phyloP scores from a whole-genome alignment of 2,888 invertebrate species.

The Perithous albicinctus region DNA sequence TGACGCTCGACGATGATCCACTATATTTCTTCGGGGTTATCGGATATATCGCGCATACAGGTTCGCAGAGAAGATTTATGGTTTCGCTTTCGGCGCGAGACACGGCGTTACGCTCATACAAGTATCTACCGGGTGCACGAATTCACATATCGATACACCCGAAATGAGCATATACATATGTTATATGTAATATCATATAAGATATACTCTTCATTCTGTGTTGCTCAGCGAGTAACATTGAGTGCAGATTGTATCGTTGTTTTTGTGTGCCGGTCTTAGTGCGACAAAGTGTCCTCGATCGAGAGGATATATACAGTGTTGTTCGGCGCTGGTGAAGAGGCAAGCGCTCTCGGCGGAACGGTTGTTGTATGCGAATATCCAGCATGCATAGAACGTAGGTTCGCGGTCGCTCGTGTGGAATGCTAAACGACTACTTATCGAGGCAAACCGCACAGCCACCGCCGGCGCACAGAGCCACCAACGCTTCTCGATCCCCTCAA shows the following conservation, averaged over 20 bases:
- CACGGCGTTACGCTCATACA: not conserved
- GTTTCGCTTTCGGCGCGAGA: slow-evolving; percentile 42
- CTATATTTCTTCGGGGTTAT: slow-evolving; percentile 2
- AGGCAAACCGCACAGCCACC: slow-evolving; percentile 64
- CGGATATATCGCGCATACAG: not conserved
- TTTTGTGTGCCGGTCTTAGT: slow-evolving; percentile 39
- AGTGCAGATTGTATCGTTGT: slow-evolving; percentile 45
- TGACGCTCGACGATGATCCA: not conserved
- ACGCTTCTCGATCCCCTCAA: slow-evolving; percentile 59
- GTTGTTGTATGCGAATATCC: slow-evolving; percentile 62
- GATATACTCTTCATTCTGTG: slow-evolving; percentile 5
- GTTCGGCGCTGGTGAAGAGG: slow-evolving; percentile 16
- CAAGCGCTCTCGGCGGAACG: slow-evolving; percentile 2
- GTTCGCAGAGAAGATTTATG: slow-evolving; percentile 40
- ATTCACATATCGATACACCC: slow-evolving; percentile 27
- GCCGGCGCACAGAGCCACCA: slow-evolving; percentile 13
- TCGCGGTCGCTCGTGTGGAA: slow-evolving; percentile 68
- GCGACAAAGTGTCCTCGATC: slow-evolving; percentile 45
- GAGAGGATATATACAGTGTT: not conserved
- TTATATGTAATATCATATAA: slow-evolving; percentile 12
- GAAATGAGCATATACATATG: slow-evolving; percentile 15
- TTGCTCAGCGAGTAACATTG: not conserved
- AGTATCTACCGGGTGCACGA: not conserved
- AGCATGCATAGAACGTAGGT: slow-evolving; percentile 69
- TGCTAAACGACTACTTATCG: slow-evolving; percentile 72